Conservation (phyloP, 2,797 vertebrate species). For the Gymnothorax reevesii region DNA sequence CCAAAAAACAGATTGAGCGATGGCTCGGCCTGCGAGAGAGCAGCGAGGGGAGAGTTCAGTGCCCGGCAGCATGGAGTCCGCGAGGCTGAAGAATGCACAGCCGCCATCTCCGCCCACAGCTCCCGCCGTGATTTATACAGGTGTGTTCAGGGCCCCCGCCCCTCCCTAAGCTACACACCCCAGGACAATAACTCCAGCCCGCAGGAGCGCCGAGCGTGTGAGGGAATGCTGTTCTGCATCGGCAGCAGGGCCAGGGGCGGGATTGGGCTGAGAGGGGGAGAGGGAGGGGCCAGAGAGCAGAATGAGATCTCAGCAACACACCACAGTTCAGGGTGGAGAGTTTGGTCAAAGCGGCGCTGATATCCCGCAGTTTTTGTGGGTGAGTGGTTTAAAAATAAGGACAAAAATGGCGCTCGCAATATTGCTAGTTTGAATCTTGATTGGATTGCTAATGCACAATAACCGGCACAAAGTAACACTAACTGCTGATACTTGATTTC, state of each 20-base stretch:
- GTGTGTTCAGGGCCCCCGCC: neutral
- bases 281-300: neutral
- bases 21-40: neutral
- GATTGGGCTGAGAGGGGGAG: neutral
- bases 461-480: too few species aligned
- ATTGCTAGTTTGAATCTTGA: neutral
- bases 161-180: neutral
- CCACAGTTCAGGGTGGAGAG: too few species aligned
- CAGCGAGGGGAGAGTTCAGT: neutral
- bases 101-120: neutral
- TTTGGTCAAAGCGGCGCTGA: neutral
- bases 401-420: neutral
- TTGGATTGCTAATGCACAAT: neutral
- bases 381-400: too few species aligned
- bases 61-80: neutral
- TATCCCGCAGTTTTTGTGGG: neutral
- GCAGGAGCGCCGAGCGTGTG: neutral
- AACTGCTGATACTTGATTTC: neutral
- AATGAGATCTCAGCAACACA: neutral
- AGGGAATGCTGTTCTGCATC: slow-evolving; percentile 12
- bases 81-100: neutral
- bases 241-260: neutral
- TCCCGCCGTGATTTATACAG: neutral
- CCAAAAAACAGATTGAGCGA: neutral
- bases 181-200: neutral